Conservation (phyloP, 2,797 vertebrate species). For the Brotula barbata region DNA sequence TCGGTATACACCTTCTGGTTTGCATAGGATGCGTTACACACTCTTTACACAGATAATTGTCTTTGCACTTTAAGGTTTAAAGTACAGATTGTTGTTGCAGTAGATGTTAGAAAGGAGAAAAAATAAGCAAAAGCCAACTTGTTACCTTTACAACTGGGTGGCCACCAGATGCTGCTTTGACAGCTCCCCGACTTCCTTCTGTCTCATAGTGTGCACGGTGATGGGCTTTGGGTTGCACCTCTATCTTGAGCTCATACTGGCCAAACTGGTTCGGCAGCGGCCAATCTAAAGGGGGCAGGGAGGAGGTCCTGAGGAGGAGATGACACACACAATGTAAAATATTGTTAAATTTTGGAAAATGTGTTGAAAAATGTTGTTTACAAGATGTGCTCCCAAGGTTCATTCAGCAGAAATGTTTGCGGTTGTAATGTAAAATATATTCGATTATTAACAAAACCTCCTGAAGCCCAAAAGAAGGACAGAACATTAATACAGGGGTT, state of each 20-base stretch:
- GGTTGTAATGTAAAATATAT: neutral
- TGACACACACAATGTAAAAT: constrained; percentile 22
- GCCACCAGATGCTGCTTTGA: constrained; percentile 93
- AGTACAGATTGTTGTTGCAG: neutral
- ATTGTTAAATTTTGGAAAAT: constrained; percentile 13
- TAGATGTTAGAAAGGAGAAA: no score
- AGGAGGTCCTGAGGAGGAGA: constrained; percentile 88
- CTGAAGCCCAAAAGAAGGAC: neutral
- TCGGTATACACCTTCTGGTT: no score
- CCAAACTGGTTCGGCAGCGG: constrained; percentile 93
- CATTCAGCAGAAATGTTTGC: neutral
- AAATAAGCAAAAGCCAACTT: neutral
- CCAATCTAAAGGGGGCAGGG: constrained; percentile 96
- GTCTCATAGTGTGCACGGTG: constrained; percentile 99
- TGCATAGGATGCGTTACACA: no score
- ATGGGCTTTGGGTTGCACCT: constrained; percentile 98
- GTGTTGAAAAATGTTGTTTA: neutral
- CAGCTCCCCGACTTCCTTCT: constrained; percentile 95
- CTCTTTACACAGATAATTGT: no score
- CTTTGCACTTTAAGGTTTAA: neutral
- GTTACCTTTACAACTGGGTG: constrained; percentile 97
- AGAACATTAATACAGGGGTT: no score
- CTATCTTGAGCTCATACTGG: constrained; percentile 96
- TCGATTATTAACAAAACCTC: constrained; percentile 2
- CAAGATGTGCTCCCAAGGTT: constrained; percentile 3